phyloP scores from a whole-genome alignment of 37 sponge, comb jelly and placozoan species.

The Tethya wilhelma region DNA sequence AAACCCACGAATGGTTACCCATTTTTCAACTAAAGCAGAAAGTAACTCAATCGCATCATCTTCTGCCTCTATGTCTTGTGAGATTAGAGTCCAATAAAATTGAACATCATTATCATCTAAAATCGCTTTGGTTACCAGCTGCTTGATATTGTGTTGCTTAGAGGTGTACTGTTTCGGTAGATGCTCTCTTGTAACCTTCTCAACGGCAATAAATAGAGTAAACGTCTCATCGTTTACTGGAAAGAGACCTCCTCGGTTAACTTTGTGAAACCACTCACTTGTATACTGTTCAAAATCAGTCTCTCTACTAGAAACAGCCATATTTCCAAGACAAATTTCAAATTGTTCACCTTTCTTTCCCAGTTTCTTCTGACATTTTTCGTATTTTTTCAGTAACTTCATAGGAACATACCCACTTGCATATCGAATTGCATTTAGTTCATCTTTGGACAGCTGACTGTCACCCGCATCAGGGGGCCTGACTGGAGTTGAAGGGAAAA shows the following conservation, averaged over 20 bases:
- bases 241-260: constrained; percentile 60
- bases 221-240: constrained; percentile 31
- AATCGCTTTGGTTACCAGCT: constrained; percentile 11
- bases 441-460: constrained; percentile 14
- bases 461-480: neutral
- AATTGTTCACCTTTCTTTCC: constrained; percentile 1
- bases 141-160: neutral
- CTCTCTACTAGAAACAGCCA: constrained; percentile 38
- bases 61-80: constrained; percentile 20
- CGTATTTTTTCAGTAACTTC: constrained; percentile 30
- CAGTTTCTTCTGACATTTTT: constrained; percentile 12
- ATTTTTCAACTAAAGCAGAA: constrained; percentile 12
- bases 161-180: neutral
- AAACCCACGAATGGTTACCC: constrained; percentile 63
- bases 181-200: constrained; percentile 5
- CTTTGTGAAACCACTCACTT: constrained; percentile 29
- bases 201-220: constrained; percentile 21
- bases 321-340: constrained; percentile 41
- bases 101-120: constrained; percentile 45
- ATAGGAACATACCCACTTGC: constrained; percentile 44
- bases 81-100: constrained; percentile 46
- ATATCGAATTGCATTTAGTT: constrained; percentile 41
- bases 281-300: constrained; percentile 22
- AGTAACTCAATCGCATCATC: constrained; percentile 22
- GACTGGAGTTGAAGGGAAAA: neutral